Base-by-base conservation (phyloP, 37 sponge, comb jelly and placozoan species). In the Cladorhizidae sp. region DNA sequence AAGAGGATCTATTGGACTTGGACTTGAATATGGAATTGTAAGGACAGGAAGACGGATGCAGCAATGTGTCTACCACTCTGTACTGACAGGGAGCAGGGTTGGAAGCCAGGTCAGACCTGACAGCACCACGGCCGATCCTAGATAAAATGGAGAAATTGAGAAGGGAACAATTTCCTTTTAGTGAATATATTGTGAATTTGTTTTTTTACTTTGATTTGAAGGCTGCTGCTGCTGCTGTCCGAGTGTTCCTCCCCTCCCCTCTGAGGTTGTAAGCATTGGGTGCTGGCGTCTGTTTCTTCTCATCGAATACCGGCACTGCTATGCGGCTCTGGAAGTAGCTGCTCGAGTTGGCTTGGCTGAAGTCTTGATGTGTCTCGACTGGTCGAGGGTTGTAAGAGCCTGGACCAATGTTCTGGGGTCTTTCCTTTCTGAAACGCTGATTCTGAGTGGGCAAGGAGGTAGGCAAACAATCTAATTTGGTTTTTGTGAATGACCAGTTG, bases 11-110 rank as follows among this genome's bases (percentile, higher is more conserved):
- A 41, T 82, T 81, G 25, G 84, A 41, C 65, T 87, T 89, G 26
- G 95, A 89, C 36, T 83, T 89, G 82, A 95, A 95, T 28, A 88
- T 83, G 23, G 83, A 70, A 6, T 36, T n/a, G 52, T 89, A 83
- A 0, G 81, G 40, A 56, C 67, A 70, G 15, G 80, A 17, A 2
- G 69, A 86, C 14, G 71, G 64, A n/a, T 86, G 82, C 20, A 86
- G 54, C 17, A 86, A 64, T 0, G 55, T 38, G 63, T 94, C 95
- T 28, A 82, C 65, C 14, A 91, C 83, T 17, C 52, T 70, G 72
- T 95, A 95, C 43, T 91, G 89, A 22, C 95, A 79, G 9, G 91
- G 91, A 68, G 86, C 82, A 35, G 91, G 91, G 39, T 64, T 80
- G 31, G 35, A 72, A 0, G 42, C 73, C 17, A 80, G 18, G 40